Evolutionary conservation across 1,140 invertebrate species (phyloP).

Genomic region (Luehdorfia chinensis): DNA sequence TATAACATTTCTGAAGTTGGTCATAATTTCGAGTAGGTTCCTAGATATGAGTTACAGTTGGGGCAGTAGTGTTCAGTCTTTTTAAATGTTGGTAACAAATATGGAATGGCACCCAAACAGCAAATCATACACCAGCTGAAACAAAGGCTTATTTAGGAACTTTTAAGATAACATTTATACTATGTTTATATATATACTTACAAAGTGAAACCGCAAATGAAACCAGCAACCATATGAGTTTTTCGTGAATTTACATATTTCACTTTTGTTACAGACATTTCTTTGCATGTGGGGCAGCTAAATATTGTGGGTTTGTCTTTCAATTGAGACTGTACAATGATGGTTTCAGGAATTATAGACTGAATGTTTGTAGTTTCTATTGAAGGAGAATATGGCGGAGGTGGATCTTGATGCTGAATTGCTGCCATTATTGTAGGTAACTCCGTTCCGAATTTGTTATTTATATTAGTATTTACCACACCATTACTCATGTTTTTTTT

Average conservation of each 20-base stretch:
- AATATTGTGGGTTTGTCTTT: constrained; percentile 39
- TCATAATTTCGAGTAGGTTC: constrained; percentile 40
- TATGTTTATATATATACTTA: constrained; percentile 34
- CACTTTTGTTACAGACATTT: constrained; percentile 46
- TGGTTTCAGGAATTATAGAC: constrained; percentile 41
- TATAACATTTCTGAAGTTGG: no score
- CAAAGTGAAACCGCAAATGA: constrained; percentile 58
- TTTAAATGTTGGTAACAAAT: constrained; percentile 48
- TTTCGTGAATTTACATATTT: constrained; percentile 50
- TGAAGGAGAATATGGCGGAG: constrained; percentile 44
- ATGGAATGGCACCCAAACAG: constrained; percentile 57
- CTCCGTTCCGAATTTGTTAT: constrained; percentile 20
- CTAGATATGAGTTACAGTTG: constrained; percentile 54
- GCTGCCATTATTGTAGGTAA: constrained; percentile 27
- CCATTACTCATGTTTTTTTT: constrained; percentile 25
- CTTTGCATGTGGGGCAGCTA: constrained; percentile 44
- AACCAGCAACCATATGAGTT: constrained; percentile 61
- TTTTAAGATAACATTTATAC: not conserved
- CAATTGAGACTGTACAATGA: constrained; percentile 43
- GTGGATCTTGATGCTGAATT: constrained; percentile 29
- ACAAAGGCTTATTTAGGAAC: constrained; percentile 22
- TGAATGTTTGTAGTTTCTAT: constrained; percentile 23
- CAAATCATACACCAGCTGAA: constrained; percentile 65
- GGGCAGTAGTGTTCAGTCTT: constrained; percentile 60
- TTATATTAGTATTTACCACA: constrained; percentile 24